Percentiles rank a stretch among this genome's conserved stretches.
Conservation (phyloP, 1,140 invertebrate species). For the Drosophila pallidifrons region DNA sequence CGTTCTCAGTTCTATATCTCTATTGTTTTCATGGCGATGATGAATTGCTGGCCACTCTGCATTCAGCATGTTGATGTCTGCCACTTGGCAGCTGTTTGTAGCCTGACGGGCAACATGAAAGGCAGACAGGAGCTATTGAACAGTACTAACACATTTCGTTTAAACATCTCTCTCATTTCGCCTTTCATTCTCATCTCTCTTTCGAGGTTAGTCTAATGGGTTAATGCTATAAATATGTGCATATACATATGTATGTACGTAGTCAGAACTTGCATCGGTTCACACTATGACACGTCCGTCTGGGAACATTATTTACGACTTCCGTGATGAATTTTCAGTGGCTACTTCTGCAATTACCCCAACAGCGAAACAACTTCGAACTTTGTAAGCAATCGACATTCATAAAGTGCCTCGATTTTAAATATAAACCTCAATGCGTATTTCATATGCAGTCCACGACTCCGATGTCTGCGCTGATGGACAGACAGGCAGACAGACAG, state of each 20-base stretch:
- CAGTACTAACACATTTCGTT: constrained; percentile 50
- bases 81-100: constrained; percentile 59
- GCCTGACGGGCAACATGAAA: constrained; percentile 70
- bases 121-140: constrained; percentile 69
- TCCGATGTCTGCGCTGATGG: constrained; percentile 65
- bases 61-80: constrained; percentile 27
- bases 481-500: constrained; percentile 19
- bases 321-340: constrained; percentile 75
- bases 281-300: constrained; percentile 64
- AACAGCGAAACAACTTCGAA: neutral
- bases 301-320: constrained; percentile 75
- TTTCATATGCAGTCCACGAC: constrained; percentile 72
- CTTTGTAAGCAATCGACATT: constrained; percentile 62
- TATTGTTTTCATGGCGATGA: constrained; percentile 54
- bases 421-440: constrained; percentile 57
- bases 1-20: constrained; percentile 9
- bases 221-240: constrained; percentile 45
- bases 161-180: neutral
- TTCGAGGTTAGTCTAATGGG: constrained; percentile 3
- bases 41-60: constrained; percentile 58
- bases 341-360: constrained; percentile 48
- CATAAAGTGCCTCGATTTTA: constrained; percentile 70
- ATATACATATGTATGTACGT: constrained; percentile 9
- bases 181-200: neutral
- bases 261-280: constrained; percentile 49